Evolutionary conservation across 2,888 invertebrate species (phyloP).

Genomic region (Scaptomyza parva): DNA sequence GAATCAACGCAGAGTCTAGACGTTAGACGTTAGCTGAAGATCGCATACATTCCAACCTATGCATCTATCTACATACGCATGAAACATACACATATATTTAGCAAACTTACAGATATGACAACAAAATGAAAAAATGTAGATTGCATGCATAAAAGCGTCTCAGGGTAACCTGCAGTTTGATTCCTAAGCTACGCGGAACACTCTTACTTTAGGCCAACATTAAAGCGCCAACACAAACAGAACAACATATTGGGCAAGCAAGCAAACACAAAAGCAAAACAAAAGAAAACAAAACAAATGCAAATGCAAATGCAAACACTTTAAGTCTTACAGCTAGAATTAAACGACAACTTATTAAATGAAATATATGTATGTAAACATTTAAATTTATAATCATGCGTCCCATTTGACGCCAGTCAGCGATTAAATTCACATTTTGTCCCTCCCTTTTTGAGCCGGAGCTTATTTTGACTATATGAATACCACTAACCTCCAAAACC

Average conservation of each 20-base stretch:
- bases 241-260: constrained; percentile 47
- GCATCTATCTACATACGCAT: constrained; percentile 2
- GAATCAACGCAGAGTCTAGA: constrained; percentile 25
- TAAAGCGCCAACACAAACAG: constrained; percentile 54
- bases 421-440: constrained; percentile 33
- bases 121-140: too few relatives aligned
- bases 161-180: constrained; percentile 41
- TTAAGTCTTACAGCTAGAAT: constrained; percentile 50
- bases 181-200: constrained; percentile 59
- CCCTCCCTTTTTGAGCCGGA: constrained; percentile 52
- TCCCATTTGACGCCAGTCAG: constrained; percentile 47
- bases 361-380: constrained; percentile 15
- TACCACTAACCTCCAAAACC: constrained; percentile 35
- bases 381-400: constrained; percentile 46
- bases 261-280: neutral
- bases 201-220: constrained; percentile 68
- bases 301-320: constrained; percentile 37
- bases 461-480: constrained; percentile 56
- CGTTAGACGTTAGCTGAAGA: constrained; percentile 15
- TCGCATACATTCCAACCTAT: constrained; percentile 9
- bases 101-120: constrained; percentile 12
- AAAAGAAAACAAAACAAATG: constrained; percentile 1
- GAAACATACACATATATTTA: neutral
- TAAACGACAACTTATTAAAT: constrained; percentile 21
- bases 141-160: constrained; percentile 25